Evolutionary conservation across 2,888 invertebrate species (phyloP).

Genomic region (Thumatha senex): DNA sequence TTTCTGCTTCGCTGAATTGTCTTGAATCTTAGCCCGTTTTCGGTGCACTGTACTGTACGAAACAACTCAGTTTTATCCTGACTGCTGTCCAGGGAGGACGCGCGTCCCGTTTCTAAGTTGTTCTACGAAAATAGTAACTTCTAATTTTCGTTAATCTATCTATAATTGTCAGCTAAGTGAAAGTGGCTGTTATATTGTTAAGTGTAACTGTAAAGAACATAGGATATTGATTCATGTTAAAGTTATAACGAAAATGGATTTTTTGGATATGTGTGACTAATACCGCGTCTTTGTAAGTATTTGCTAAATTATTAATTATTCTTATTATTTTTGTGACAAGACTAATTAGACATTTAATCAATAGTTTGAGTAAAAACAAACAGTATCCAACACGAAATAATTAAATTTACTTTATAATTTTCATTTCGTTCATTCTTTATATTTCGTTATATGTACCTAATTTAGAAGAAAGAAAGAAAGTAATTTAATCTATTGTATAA

Average conservation of each 20-base stretch:
- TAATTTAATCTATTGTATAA: too few species aligned
- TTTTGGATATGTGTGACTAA: slow-evolving; percentile 38
- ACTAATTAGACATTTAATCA: slow-evolving; percentile 15
- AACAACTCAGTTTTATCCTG: slow-evolving; percentile 53
- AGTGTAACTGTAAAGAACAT: slow-evolving; percentile 33
- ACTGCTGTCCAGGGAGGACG: slow-evolving; percentile 49
- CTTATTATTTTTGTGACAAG: slow-evolving; percentile 1
- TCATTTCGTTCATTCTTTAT: too few species aligned
- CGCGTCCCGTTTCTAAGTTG: slow-evolving; percentile 38
- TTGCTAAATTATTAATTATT: too few species aligned
- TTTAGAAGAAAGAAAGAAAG: too few species aligned
- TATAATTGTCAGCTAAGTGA: slow-evolving; percentile 37
- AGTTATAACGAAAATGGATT: slow-evolving; percentile 34
- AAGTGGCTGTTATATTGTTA: slow-evolving; percentile 37
- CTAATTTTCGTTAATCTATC: slow-evolving; percentile 31
- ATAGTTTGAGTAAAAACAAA: too few species aligned
- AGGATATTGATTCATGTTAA: not conserved
- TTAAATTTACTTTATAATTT: too few species aligned
- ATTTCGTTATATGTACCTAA: too few species aligned
- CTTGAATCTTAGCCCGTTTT: slow-evolving; percentile 52
- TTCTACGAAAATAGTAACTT: slow-evolving; percentile 67
- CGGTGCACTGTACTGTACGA: slow-evolving; percentile 36
- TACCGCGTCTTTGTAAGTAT: slow-evolving; percentile 6
- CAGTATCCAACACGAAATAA: too few species aligned
- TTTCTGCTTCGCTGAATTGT: slow-evolving; percentile 57